Evolutionary conservation across 1,140 invertebrate species (phyloP).

Genomic region (Diploscapter pachys): DNA sequence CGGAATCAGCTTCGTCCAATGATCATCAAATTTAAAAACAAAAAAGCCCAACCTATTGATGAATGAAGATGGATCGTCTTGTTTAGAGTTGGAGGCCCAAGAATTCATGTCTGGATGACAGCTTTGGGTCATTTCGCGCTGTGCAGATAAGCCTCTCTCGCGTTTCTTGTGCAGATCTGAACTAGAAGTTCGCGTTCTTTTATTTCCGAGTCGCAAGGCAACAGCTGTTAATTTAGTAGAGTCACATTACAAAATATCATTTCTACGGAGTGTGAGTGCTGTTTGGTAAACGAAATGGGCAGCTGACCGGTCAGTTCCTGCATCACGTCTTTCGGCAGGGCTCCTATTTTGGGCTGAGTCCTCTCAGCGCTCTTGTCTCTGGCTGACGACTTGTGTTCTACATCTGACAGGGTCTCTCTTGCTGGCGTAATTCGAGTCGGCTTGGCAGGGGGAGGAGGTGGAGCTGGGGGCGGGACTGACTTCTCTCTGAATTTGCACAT

Average conservation of each 20-base stretch:
- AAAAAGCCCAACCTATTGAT: no score
- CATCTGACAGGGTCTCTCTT: background rate
- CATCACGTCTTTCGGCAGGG: constrained; percentile 22
- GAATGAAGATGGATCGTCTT: no score
- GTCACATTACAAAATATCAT: no score
- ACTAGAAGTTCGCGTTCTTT: background rate
- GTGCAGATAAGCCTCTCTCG: constrained; percentile 24
- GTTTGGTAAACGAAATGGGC: background rate
- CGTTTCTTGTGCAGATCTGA: background rate
- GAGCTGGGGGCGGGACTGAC: constrained; percentile 27
- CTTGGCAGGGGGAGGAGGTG: constrained; percentile 25
- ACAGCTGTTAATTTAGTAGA: no score
- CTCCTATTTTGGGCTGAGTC: constrained; percentile 9
- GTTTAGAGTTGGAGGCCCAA: no score
- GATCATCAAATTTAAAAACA: no score
- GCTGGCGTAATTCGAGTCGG: constrained; percentile 9
- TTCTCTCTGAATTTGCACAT: constrained; percentile 13
- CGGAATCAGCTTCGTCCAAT: no score
- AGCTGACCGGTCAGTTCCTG: constrained; percentile 17
- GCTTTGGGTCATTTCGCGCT: constrained; percentile 30
- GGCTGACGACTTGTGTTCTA: constrained; percentile 6
- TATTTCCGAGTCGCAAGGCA: background rate
- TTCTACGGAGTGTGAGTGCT: no score
- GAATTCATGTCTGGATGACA: constrained; percentile 30
- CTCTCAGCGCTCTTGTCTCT: constrained; percentile 14